These are phyloP conservation scores for Opisthograptis luteolata DNA, from an alignment of 2,888 invertebrate genomes.

Conservation along the genomic window DNA sequence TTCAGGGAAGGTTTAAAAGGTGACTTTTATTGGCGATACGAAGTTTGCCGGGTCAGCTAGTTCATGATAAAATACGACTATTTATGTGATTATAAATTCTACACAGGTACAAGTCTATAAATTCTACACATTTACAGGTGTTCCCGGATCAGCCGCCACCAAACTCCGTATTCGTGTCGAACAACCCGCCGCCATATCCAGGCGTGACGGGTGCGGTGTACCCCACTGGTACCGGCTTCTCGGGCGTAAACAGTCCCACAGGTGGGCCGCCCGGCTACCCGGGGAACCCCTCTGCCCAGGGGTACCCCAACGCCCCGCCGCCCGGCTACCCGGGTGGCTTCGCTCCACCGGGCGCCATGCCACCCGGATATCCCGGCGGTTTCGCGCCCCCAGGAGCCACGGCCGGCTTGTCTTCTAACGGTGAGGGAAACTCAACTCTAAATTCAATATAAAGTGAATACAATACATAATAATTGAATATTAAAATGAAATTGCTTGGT, in stretches of 20 bases:
- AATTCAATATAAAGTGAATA: neutral
- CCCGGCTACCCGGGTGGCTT: constrained; percentile 35
- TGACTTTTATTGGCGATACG: no score
- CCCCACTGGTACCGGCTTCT: constrained; percentile 58
- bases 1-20: no score
- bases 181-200: constrained; percentile 97
- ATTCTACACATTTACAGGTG: constrained; percentile 68
- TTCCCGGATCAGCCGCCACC: constrained; percentile 89
- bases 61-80: no score
- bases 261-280: constrained; percentile 44
- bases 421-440: constrained; percentile 50
- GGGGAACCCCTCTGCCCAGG: constrained; percentile 42
- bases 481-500: no score
- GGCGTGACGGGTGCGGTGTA: constrained; percentile 85
- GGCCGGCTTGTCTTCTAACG: constrained; percentile 65
- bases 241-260: constrained; percentile 52
- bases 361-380: constrained; percentile 37
- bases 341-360: constrained; percentile 47
- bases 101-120: no score
- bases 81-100: no score
- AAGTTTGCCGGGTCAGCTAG: no score
- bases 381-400: constrained; percentile 46
- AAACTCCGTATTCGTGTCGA: constrained; percentile 94
- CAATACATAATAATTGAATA: no score
- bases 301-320: constrained; percentile 54